Conservation (phyloP, 2,797 vertebrate genomes). For the Rhynchotus rufescens region DNA sequence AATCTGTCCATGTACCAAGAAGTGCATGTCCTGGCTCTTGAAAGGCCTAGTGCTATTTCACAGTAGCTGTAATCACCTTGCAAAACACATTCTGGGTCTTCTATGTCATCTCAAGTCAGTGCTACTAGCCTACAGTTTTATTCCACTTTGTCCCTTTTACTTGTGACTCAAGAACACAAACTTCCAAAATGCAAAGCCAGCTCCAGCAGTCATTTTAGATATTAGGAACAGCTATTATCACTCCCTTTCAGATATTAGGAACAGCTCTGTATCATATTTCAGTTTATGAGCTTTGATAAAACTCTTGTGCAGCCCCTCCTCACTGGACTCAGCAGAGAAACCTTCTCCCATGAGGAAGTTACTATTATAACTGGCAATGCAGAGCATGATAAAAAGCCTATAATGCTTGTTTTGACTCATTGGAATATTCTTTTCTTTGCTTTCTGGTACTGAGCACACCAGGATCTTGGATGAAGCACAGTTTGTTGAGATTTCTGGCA, state of each 20-base stretch:
- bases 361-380: neutral
- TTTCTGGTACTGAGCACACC: constrained; percentile 26
- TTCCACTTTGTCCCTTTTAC: neutral
- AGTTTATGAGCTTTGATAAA: neutral
- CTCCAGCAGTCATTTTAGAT: neutral
- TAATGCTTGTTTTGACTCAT: constrained; percentile 18
- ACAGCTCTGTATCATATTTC: neutral
- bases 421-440: constrained; percentile 3
- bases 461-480: constrained; percentile 43
- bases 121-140: neutral
- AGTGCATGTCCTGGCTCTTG: neutral
- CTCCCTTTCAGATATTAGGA: neutral
- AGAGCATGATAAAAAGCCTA: neutral
- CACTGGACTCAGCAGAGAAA: neutral
- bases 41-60: neutral
- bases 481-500: constrained; percentile 53
- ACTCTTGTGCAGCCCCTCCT: neutral
- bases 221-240: neutral
- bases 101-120: neutral
- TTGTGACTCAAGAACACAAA: neutral
- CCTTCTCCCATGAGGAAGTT: neutral
- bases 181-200: neutral
- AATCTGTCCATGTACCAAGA: neutral
- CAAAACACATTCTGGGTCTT: neutral
- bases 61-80: neutral